A percentile compares a stretch with the other conserved stretches of the same genome.
These are phyloP conservation scores for Allobates femoralis DNA, from an alignment of 2,797 vertebrate species.

Conservation along the genomic window DNA sequence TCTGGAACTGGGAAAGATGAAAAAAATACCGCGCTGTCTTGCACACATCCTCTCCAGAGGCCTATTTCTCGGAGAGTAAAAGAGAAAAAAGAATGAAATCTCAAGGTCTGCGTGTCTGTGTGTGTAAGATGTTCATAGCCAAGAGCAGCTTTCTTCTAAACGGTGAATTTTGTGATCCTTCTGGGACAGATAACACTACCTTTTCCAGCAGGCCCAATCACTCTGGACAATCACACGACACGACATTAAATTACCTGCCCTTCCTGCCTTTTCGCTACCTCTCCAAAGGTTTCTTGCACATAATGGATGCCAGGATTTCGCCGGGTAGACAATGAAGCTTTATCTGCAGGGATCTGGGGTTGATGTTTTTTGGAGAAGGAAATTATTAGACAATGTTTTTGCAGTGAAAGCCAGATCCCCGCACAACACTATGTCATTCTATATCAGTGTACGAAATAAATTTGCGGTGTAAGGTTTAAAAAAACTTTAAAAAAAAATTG, in stretches of 20 bases:
- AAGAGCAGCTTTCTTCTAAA: slow-evolving; percentile 67
- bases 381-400: slow-evolving; percentile 72
- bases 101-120: slow-evolving; percentile 23
- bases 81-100: slow-evolving; percentile 65
- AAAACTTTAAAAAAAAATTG: slow-evolving; percentile 11
- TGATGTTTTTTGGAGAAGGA: slow-evolving; percentile 67
- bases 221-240: slow-evolving; percentile 75
- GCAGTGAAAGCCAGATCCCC: slow-evolving; percentile 74
- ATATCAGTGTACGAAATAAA: slow-evolving; percentile 25
- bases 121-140: slow-evolving; percentile 48
- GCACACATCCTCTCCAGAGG: slow-evolving; percentile 79
- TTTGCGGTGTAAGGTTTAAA: slow-evolving; percentile 24
- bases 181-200: slow-evolving; percentile 80
- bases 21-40: slow-evolving; percentile 71
- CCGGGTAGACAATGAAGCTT: slow-evolving; percentile 70
- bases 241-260: slow-evolving; percentile 81
- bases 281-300: slow-evolving; percentile 65
- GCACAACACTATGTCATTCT: slow-evolving; percentile 48
- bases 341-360: slow-evolving; percentile 71
- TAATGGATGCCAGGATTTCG: slow-evolving; percentile 70
- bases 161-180: slow-evolving; percentile 79
- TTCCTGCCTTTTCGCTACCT: slow-evolving; percentile 74
- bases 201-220: slow-evolving; percentile 77
- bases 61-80: slow-evolving; percentile 69
- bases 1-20: slow-evolving; percentile 14